Base-by-base conservation (phyloP, 2,888 invertebrate genomes). In the Cryptocheilus praepositus region DNA sequence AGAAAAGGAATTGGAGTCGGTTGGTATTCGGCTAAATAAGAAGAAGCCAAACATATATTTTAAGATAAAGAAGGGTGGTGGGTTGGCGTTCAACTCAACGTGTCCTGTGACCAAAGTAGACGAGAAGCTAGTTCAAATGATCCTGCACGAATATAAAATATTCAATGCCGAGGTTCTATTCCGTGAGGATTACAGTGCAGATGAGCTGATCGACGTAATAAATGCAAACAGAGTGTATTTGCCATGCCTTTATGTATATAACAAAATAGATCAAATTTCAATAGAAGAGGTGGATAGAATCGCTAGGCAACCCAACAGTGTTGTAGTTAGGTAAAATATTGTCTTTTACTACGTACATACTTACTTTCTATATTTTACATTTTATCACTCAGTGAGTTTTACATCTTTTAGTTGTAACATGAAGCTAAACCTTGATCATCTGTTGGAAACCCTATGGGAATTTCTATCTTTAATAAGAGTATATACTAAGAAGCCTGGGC, bases 191-290 rank as follows among this genome's bases (percentile, higher is more conserved):
- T 96, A 95, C 86, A 94, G 94, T 0, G 94, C 97, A 0, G 99
- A 99, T 89, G 99, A 99, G 86, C 92, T 99, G 84, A 99, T 99
- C 78, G 99, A 99, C 90, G 98, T 99, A 61, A 97, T 99, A 79
- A 94, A 96, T 59, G 98, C 96, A 11, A 98, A 98, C 90, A 92
- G 98, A 74, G 87, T 88, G 65, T 98, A 99, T 90, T 91, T 99
- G 86, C 98, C 98, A 61, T 99, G 99, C 89, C 90, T 99, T 63
- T 99, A 99, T 90, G 98, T 99, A 63, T 99, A 99, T 91, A 99
- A 99, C 90, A 99, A 99, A 92, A 98, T 99, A 82, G 99, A 99
- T 93, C 98, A 99, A 91, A 97, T 99, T 84, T 97, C 98, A 59
- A 97, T 99, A 77, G 99, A 99, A 90, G 98, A 99, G 90, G 97